Conservation (phyloP, 92 coral and sea anemone genomes). For the Plumapathes pennacea region DNA sequence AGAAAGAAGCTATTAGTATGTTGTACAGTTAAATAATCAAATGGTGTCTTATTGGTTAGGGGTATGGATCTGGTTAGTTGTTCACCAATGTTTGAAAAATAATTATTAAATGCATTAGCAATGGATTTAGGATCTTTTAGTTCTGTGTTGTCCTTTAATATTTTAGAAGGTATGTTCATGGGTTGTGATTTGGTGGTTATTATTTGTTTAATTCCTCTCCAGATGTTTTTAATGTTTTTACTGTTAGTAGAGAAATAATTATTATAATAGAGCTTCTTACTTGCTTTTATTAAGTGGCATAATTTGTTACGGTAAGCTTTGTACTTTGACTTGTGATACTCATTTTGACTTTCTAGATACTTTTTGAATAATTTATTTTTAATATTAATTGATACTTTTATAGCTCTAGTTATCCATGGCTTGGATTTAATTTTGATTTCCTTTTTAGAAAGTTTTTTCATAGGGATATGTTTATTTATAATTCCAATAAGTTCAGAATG, state of each 20-base stretch:
- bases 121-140: slow-evolving; percentile 39
- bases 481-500: slow-evolving; percentile 30
- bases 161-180: slow-evolving; percentile 11
- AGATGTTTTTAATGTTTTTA: slow-evolving; percentile 31
- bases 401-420: slow-evolving; percentile 57
- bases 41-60: slow-evolving; percentile 12
- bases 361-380: slow-evolving; percentile 24
- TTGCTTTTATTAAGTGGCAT: slow-evolving; percentile 7
- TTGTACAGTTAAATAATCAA: slow-evolving; percentile 10
- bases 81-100: slow-evolving; percentile 35
- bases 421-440: slow-evolving; percentile 36
- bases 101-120: slow-evolving; percentile 47
- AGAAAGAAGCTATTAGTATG: background rate
- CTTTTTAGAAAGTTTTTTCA: slow-evolving; percentile 23
- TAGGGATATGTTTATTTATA: slow-evolving; percentile 42
- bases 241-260: slow-evolving; percentile 22
- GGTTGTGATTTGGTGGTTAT: slow-evolving; percentile 24
- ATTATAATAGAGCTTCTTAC: slow-evolving; percentile 26
- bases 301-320: slow-evolving; percentile 20
- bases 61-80: slow-evolving; percentile 34
- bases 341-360: slow-evolving; percentile 6
- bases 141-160: slow-evolving; percentile 17
- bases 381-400: slow-evolving; percentile 27
- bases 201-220: slow-evolving; percentile 43
- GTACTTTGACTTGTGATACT: slow-evolving; percentile 10